These are phyloP conservation scores for Perccottus glenii DNA, from an alignment of 2,113 vertebrate genomes.

Conservation along the genomic window DNA sequence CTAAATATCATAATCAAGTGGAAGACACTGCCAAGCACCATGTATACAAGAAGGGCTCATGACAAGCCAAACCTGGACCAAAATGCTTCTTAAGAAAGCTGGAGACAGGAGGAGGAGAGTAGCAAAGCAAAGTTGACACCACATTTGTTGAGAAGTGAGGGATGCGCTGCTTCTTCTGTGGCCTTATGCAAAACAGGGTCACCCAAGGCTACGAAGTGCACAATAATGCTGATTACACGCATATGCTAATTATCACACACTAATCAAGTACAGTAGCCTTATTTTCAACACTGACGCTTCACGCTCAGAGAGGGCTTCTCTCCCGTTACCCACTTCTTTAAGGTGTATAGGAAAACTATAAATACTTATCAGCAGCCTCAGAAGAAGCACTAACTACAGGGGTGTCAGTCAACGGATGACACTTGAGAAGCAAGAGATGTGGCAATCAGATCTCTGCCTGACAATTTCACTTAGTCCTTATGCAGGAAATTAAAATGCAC, in stretches of 20 bases:
- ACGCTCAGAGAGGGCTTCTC: slow-evolving; percentile 60
- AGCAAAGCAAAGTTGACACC: slow-evolving; percentile 76
- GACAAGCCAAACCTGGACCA: slow-evolving; percentile 48
- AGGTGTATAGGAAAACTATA: slow-evolving; percentile 67
- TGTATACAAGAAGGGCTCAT: slow-evolving; percentile 45
- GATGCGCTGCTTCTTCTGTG: slow-evolving; percentile 76
- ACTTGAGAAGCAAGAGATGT: slow-evolving; percentile 52
- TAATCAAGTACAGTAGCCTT: slow-evolving; percentile 86
- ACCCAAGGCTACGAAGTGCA: slow-evolving; percentile 76
- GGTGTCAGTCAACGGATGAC: slow-evolving; percentile 69
- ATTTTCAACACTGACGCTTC: slow-evolving; percentile 73
- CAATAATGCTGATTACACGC: slow-evolving; percentile 88
- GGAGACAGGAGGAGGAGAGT: slow-evolving; percentile 63
- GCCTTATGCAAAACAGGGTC: slow-evolving; percentile 85
- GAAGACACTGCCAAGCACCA: slow-evolving; percentile 10
- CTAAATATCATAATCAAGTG: slow-evolving; percentile 37
- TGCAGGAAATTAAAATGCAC: slow-evolving; percentile 18
- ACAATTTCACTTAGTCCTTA: slow-evolving; percentile 32
- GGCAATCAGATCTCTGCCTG: slow-evolving; percentile 52
- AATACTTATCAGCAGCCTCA: slow-evolving; percentile 66
- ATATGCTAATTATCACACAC: slow-evolving; percentile 86
- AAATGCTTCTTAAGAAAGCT: slow-evolving; percentile 62
- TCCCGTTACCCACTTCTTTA: slow-evolving; percentile 57
- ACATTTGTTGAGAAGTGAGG: slow-evolving; percentile 71
- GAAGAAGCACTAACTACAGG: slow-evolving; percentile 60